Conservation (phyloP, 2,113 vertebrate species). For the Fulica atra region DNA sequence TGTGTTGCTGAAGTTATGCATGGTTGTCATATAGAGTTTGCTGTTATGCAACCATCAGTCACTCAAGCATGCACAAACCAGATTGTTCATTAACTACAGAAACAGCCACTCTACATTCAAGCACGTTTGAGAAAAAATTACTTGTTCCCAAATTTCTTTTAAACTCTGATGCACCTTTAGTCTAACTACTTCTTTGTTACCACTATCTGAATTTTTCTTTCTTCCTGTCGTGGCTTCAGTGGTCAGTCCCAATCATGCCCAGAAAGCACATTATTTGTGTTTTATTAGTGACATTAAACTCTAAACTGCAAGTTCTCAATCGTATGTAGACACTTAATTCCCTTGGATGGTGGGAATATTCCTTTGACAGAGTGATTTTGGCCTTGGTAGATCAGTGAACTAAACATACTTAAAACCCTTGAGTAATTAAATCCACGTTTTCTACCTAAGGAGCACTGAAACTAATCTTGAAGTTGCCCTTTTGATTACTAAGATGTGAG, state of each 20-base stretch:
- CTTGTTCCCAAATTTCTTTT: background rate
- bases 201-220: background rate
- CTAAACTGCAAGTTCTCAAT: background rate
- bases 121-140: background rate
- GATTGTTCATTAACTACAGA: slow-evolving; percentile 16
- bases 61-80: background rate
- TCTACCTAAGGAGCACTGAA: background rate
- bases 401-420: background rate
- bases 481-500: background rate
- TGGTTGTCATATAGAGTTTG: slow-evolving; percentile 31
- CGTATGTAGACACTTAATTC: background rate
- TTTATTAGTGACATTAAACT: background rate
- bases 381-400: background rate
- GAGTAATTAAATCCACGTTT: background rate
- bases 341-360: background rate
- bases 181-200: background rate
- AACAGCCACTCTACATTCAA: background rate
- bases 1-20: slow-evolving; percentile 14
- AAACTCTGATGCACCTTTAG: background rate
- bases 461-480: background rate
- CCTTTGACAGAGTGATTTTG: background rate
- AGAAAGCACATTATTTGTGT: background rate
- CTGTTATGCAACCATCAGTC: background rate
- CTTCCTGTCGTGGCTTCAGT: background rate
- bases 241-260: background rate